Conservation (phyloP, 2,888 invertebrate genomes). For the Agrotis puta region DNA sequence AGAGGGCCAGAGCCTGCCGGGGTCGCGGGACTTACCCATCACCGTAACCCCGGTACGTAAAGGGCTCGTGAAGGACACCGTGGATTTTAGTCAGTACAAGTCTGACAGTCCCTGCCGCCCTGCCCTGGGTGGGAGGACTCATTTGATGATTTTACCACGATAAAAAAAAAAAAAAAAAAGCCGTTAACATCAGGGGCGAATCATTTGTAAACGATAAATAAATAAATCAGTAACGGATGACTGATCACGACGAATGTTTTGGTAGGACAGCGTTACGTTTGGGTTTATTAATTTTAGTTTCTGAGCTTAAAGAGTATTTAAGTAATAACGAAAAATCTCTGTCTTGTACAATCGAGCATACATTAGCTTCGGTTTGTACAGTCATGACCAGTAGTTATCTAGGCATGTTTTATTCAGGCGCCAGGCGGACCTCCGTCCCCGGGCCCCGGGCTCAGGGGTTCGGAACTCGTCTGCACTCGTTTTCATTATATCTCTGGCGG, state of each 20-base stretch:
- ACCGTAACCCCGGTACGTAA: too few species aligned
- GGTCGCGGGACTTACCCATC: too few species aligned
- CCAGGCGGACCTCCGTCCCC: constrained; percentile 2
- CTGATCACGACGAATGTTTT: neutral
- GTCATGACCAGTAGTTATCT: constrained; percentile 37
- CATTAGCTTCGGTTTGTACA: constrained; percentile 4
- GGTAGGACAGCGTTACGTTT: neutral
- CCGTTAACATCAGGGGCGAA: neutral
- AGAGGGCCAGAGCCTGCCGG: too few species aligned
- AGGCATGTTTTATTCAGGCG: constrained; percentile 52
- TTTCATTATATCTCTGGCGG: constrained; percentile 57
- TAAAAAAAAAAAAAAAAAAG: too few species aligned
- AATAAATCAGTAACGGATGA: neutral
- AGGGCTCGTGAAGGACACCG: too few species aligned
- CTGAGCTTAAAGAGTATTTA: neutral
- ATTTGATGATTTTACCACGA: too few species aligned
- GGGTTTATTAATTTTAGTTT: neutral
- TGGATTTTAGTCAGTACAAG: too few species aligned
- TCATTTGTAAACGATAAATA: neutral
- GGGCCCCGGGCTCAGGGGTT: neutral
- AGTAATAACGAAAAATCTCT: neutral
- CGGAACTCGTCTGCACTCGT: constrained; percentile 42
- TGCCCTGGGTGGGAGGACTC: too few species aligned
- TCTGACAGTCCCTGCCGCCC: too few species aligned
- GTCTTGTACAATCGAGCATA: neutral